Evolutionary conservation across 2,113 vertebrate species (phyloP).

Genomic region (Pedionomus torquatus): DNA sequence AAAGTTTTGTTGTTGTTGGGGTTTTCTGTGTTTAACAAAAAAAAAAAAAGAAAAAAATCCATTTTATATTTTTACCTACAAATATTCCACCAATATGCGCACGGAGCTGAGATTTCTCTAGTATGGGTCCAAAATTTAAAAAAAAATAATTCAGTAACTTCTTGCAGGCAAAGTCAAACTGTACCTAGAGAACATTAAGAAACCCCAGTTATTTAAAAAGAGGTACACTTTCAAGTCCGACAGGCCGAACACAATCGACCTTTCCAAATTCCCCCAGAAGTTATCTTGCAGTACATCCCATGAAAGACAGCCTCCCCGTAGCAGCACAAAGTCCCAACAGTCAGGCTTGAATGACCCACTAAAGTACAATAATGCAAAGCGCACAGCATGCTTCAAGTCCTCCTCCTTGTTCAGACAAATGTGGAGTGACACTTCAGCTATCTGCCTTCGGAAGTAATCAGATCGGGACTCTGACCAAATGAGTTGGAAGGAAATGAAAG

Average conservation of each 20-base stretch:
- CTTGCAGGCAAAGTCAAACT: not conserved
- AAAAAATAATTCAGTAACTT: not conserved
- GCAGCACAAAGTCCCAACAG: not conserved
- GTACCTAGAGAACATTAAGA: not conserved
- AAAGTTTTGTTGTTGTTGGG: not conserved
- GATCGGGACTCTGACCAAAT: not conserved
- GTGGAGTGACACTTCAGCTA: not conserved
- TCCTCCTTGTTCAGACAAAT: not conserved
- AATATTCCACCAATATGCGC: not conserved
- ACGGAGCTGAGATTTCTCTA: slow-evolving; percentile 42
- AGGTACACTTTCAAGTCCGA: slow-evolving; percentile 18
- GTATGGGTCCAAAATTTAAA: not conserved
- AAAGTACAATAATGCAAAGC: not conserved
- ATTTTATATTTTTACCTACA: slow-evolving; percentile 3
- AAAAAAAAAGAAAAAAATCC: not conserved
- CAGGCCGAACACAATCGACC: not conserved
- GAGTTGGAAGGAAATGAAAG: not conserved
- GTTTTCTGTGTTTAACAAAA: not conserved
- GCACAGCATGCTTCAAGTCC: not conserved
- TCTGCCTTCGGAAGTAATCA: not conserved
- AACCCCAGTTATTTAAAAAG: not conserved
- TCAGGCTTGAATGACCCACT: not conserved
- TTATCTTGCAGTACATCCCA: rapidly evolving
- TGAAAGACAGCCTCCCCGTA: not conserved
- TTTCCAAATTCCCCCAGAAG: not conserved